Conservation (phyloP, 2,113 vertebrate species). For the Labrus mixtus region DNA sequence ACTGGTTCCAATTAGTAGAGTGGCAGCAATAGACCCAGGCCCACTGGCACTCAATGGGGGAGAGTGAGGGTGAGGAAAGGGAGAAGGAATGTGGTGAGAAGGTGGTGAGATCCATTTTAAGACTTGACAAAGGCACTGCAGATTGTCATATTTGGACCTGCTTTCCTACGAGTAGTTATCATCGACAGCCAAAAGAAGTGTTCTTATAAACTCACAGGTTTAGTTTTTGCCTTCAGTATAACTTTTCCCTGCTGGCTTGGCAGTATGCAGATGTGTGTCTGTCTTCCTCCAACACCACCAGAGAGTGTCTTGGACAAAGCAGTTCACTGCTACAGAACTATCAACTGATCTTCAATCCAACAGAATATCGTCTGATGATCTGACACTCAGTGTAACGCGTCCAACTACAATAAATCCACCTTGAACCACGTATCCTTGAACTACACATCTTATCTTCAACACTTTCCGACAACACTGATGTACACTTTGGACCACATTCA, state of each 20-base stretch:
- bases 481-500: conserved; percentile 13
- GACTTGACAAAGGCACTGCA: conserved; percentile 9
- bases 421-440: conserved; percentile 52
- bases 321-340: conserved; percentile 30
- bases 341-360: conserved; percentile 56
- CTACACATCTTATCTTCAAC: conserved; percentile 35
- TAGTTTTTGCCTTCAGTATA: not conserved
- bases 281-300: conserved; percentile 19
- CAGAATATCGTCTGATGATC: conserved; percentile 52
- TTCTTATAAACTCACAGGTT: not conserved
- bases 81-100: conserved; percentile 20
- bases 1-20: conserved; percentile 77
- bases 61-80: not conserved
- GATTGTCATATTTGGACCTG: not conserved
- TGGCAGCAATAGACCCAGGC: conserved; percentile 45
- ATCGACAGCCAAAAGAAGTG: not conserved
- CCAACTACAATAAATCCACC: conserved; percentile 50
- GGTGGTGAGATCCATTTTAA: not conserved
- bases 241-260: not conserved
- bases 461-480: conserved; percentile 22
- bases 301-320: conserved; percentile 48
- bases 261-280: conserved; percentile 30
- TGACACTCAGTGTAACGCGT: conserved; percentile 26
- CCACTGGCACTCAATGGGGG: conserved; percentile 36
- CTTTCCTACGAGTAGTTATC: not conserved